Evolutionary conservation across 2,113 vertebrate genomes (phyloP), one percentile per base, ranked within the genome.

Genomic region (Alethe castanea): DNA sequence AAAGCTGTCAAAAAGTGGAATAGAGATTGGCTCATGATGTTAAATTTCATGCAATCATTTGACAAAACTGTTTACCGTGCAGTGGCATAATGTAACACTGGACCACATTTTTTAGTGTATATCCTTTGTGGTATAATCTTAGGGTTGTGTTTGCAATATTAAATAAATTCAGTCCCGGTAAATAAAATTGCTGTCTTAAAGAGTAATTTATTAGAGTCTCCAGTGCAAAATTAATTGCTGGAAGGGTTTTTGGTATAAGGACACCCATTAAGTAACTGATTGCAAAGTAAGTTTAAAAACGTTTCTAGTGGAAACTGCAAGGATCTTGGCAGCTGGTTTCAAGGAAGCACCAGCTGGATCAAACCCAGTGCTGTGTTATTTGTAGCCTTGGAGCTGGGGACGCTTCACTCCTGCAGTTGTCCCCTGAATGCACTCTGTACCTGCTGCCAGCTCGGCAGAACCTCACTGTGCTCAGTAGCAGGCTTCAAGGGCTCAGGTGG

Each of bases 341-440:
- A 45, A 35, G 64, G 45, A 23, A 38, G 64, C 5, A 19, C 12
- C 14, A 14, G 60, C 35, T n/a, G 64, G 44, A 42, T 54, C 12
- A 22, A 9, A 28, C 25, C 1, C 0, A 2, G 42, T 5, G 14
- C 62, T 28, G 19, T 25, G 36, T 40, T 14, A 13, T 31, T 52
- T 53, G 69, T 13, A 42, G 69, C 67, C 64, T n/a, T 10, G 57
- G 69, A 50, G 48, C n/a, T 5, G 56, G 18, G 5, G 29, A 4
- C 3, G 16, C 60, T 59, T 38, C 54, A 4, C 3, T 20, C 24
- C 24, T 19, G 73, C 64, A 14, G 48, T 1, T 33, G 45, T 29
- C 53, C 23, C 12, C 1, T 7, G 18, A 28, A 35, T 18, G 45
- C 7, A 0, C 44, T 28, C 36, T 6, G 54, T 74, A 44, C 29